phyloP scores from a whole-genome alignment of 2,888 invertebrate genomes.

The Tolmerus cingulatus region DNA sequence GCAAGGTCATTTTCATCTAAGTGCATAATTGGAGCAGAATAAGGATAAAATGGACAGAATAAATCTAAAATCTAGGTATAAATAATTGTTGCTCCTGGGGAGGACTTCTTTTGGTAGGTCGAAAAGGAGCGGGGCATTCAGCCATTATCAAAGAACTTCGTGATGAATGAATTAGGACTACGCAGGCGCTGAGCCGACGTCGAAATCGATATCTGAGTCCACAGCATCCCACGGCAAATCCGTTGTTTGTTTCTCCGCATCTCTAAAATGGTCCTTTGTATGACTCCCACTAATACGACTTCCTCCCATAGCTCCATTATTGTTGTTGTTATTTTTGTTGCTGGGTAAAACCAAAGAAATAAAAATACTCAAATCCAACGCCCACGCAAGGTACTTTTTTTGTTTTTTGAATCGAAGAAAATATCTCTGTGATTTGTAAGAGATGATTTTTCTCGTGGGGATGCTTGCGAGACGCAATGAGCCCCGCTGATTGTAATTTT shows the following conservation, averaged over 20 bases:
- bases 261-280: constrained; percentile 12
- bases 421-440: constrained; percentile 25
- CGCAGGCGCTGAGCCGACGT: constrained; percentile 36
- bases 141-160: constrained; percentile 24
- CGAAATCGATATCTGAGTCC: constrained; percentile 43
- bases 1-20: neutral
- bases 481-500: neutral
- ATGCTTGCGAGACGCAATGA: neutral
- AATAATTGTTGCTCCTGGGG: constrained; percentile 11
- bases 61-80: neutral
- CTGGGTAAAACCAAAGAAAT: constrained; percentile 15
- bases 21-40: neutral
- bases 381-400: constrained; percentile 35
- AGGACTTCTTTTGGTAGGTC: neutral
- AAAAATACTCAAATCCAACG: constrained; percentile 43
- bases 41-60: neutral
- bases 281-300: constrained; percentile 26
- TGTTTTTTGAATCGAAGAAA: constrained; percentile 19
- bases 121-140: neutral
- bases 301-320: neutral
- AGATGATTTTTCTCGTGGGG: neutral
- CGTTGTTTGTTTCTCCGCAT: constrained; percentile 32
- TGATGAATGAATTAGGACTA: constrained; percentile 36
- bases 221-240: constrained; percentile 44
- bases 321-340: constrained; percentile 38